A percentile compares a stretch with the other conserved stretches of the same genome.
phyloP scores from a whole-genome alignment of 1,140 invertebrate genomes.

The Stenopsyche tienmushanensis region DNA sequence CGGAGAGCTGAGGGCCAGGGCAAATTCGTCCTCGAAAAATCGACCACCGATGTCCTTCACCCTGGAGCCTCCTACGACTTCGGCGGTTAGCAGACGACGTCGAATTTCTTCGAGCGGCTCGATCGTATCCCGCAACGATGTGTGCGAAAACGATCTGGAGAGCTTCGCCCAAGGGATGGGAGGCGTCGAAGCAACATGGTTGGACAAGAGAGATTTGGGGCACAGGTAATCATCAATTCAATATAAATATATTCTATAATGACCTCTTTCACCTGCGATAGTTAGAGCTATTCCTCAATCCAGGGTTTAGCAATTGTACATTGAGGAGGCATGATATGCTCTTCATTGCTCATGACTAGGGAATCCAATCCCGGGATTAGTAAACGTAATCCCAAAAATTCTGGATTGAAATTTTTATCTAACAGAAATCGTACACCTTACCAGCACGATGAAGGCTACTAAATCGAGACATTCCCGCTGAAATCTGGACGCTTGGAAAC shows the following conservation, averaged over 20 bases:
- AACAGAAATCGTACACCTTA: no score
- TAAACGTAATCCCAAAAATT: no score
- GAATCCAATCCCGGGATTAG: no score
- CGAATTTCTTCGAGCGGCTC: slow-evolving; percentile 16
- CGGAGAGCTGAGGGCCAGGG: slow-evolving; percentile 55
- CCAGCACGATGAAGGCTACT: no score
- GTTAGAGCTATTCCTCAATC: no score
- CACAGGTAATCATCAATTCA: slow-evolving; percentile 58
- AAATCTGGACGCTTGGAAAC: no score
- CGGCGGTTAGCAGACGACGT: not conserved
- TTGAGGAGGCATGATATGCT: no score
- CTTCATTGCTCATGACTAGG: no score
- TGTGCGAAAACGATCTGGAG: slow-evolving; percentile 59
- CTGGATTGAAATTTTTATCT: no score
- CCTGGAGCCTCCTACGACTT: slow-evolving; percentile 34
- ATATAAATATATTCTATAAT: not conserved
- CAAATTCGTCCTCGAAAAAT: slow-evolving; percentile 54
- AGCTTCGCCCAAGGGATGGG: slow-evolving; percentile 59
- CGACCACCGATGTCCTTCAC: slow-evolving; percentile 44
- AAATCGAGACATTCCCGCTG: no score
- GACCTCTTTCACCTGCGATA: no score
- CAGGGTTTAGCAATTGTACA: no score
- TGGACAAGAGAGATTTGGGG: slow-evolving; percentile 59
- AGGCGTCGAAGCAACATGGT: slow-evolving; percentile 51
- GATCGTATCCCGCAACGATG: slow-evolving; percentile 50